Conservation (phyloP, 2,888 invertebrate genomes). For the Trissoscelio sp. region DNA sequence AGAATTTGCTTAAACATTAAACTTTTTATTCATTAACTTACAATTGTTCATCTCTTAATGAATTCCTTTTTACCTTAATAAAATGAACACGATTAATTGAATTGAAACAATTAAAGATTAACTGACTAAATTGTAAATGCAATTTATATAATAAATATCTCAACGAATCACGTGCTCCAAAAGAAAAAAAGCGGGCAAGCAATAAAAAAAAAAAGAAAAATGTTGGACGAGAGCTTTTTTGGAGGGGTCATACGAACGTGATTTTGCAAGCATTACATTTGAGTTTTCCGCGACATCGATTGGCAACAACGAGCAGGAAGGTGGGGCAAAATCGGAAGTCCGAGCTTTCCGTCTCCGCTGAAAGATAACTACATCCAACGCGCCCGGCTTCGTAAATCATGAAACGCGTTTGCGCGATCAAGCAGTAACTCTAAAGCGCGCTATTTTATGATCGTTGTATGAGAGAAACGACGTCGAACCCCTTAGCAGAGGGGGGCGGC, state of each 20-base stretch:
- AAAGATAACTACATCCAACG: slow-evolving; percentile 62
- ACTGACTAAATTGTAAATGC: too few relatives aligned
- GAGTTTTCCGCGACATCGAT: slow-evolving; percentile 64
- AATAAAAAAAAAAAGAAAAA: too few relatives aligned
- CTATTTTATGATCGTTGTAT: slow-evolving; percentile 64
- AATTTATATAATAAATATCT: too few relatives aligned
- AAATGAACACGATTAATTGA: too few relatives aligned
- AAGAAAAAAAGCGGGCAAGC: too few relatives aligned
- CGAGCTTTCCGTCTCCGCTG: slow-evolving; percentile 55
- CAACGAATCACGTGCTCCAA: too few relatives aligned
- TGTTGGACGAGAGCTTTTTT: neutral
- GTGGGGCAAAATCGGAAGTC: slow-evolving; percentile 48
- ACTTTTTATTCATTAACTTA: too few relatives aligned
- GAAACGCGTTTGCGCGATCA: slow-evolving; percentile 64
- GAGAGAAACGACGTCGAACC: slow-evolving; percentile 21
- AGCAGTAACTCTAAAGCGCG: slow-evolving; percentile 65
- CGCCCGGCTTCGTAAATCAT: slow-evolving; percentile 57
- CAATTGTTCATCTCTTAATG: too few relatives aligned
- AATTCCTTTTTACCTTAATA: too few relatives aligned
- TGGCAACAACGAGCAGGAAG: slow-evolving; percentile 43
- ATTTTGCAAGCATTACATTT: slow-evolving; percentile 51
- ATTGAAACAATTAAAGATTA: too few relatives aligned
- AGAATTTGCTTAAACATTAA: too few relatives aligned
- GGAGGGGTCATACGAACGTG: slow-evolving; percentile 31
- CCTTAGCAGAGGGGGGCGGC: slow-evolving; percentile 5